Base-by-base conservation (phyloP, 2,888 invertebrate species). In the Clitarchus hookeri region DNA sequence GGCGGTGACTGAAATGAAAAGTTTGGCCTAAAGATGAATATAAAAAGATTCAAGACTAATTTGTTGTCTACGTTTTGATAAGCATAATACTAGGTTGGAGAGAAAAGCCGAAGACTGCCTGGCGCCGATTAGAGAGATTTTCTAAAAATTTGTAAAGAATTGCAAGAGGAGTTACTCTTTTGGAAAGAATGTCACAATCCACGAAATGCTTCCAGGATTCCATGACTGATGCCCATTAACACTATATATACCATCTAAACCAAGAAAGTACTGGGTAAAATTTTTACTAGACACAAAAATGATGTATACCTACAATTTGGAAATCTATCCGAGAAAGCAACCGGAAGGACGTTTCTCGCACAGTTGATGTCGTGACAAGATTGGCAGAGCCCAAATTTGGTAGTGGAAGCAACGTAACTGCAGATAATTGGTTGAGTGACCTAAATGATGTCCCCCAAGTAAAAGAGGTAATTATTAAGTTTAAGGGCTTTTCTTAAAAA, bases 201-300 rank as follows among this genome's bases (percentile, higher is more conserved):
- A 65, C 65, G 87, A 89, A 79, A 87, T 83, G 84, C 86, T 88
- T 85, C 87, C 86, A 85, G 88, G 84, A 78, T 89, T 89, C 85
- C 54, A 88, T 77, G 88, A 89, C 36, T 77, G 87, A 13, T 89
- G 89, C 85, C 54, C 84, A 48, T 89, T 89, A 88, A 85, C 88
- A 36, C 89, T 90, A 87, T 91, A 90, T 86, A 90, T 90, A 25
- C 89, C 90, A 16, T 89, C 89, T 44, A 89, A 90, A 87, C 90
- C n/a, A 27, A 88, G 88, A 3, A 90, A 89, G 84, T 90, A 90
- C 87, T 89, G 89, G 0, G 88, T 90, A 16, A 90, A 90, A 88
- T 87, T 89, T 25, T 88, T 87, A 89, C 89, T 86, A 53, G 88
- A 89, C 86, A 54, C 87, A 23, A 87, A 86, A 87, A 6, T 65